Evolutionary conservation across 2,797 vertebrate genomes (phyloP), one percentile per base, ranked within the genome.

Genomic region (Sus cebifrons): DNA sequence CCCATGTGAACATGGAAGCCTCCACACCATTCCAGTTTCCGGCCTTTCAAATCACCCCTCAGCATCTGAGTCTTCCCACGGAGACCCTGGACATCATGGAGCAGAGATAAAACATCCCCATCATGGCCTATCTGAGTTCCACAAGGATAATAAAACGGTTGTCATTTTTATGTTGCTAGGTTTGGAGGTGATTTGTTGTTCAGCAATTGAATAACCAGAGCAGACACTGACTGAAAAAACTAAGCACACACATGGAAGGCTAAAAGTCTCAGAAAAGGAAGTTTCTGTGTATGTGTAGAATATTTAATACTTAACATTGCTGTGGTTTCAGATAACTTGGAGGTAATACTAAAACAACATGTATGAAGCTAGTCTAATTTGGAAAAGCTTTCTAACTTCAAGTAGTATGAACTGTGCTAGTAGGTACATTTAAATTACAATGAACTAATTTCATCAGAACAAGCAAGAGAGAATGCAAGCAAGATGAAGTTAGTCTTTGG

Each of bases 211-310:
- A 62, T 75, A 86, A 79, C 20, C n/a, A 60, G 74, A 52, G 74
- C 4, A 67, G 29, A 65, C 16, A 36, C 21, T 81, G 36, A 52
- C 32, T 58, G 56, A 89, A 73, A 68, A 74, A 54, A 49, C 11
- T 21, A 90, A 86, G n/a, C 74, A n/a, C 36, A 60, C 18, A 52
- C 1, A 1, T 7, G 6, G 36, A 92, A 67, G 11, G 17, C 58
- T 81, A 74, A 90, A 93, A 54, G 32, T 93, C 36, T 95, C 60
- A 82, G 60, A 60, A 74, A 73, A 67, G 20, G 65, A 79, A 73
- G 15, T 32, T 68, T 68, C 20, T 92, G 27, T 25, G 52, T 60
- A 58, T 32, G 21, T 60, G 29, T n/a, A 77, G 20, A 77, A 32
- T 17, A 14, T 9, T 65, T 10, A 23, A 27, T 75, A 62, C 52